A percentile compares a stretch with the other conserved stretches of the same genome.
phyloP scores from a whole-genome alignment of 2,113 vertebrate species.

The Hemiscyllium ocellatum region DNA sequence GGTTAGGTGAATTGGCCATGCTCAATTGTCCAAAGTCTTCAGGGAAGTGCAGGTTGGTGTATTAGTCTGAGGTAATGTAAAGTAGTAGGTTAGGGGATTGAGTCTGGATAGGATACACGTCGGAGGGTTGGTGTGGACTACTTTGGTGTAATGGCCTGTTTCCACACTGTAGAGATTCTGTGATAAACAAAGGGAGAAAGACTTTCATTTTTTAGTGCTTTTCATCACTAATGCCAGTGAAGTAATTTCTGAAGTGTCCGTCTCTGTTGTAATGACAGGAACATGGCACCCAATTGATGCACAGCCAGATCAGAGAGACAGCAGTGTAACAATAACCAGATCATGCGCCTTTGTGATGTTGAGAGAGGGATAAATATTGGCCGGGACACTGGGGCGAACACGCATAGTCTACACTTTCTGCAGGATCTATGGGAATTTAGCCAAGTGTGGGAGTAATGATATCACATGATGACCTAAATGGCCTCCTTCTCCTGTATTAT shows the following conservation, averaged over 20 bases:
- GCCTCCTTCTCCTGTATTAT: background rate
- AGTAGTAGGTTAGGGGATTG: too few relatives aligned
- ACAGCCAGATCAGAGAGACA: background rate
- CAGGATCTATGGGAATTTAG: background rate
- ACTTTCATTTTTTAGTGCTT: background rate
- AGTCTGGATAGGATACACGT: too few relatives aligned
- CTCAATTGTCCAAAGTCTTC: too few relatives aligned
- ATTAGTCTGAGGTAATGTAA: too few relatives aligned
- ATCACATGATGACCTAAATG: background rate
- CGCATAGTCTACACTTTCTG: background rate
- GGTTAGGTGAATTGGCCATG: too few relatives aligned
- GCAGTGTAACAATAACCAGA: background rate
- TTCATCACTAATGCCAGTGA: background rate
- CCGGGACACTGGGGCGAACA: background rate
- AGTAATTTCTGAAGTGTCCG: too few relatives aligned
- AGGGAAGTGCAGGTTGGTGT: too few relatives aligned
- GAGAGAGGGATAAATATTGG: background rate
- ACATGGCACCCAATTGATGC: background rate
- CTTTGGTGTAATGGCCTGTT: too few relatives aligned
- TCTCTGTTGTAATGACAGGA: background rate
- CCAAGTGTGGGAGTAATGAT: background rate
- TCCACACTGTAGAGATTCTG: too few relatives aligned
- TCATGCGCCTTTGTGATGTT: background rate
- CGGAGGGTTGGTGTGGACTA: too few relatives aligned
- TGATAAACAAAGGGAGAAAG: background rate